phyloP scores from a whole-genome alignment of 2,113 vertebrate genomes.

The Elgaria multicarinata region DNA sequence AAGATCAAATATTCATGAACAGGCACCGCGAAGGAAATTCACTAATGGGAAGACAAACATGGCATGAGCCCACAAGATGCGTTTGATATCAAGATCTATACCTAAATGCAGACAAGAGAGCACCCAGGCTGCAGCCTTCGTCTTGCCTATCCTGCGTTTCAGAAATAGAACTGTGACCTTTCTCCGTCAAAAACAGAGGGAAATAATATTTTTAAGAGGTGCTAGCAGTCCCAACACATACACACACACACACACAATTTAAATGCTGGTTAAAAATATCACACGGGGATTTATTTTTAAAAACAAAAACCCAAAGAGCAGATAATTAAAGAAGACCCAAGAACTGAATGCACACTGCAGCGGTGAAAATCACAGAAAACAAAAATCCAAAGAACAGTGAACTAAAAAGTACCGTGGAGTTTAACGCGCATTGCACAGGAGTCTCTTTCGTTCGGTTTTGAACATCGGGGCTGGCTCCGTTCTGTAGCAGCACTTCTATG shows the following conservation, averaged over 20 bases:
- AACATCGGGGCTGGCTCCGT: constrained; percentile 84
- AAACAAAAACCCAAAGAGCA: background rate
- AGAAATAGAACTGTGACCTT: background rate
- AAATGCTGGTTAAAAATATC: background rate
- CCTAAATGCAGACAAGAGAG: constrained; percentile 12
- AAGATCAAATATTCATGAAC: constrained; percentile 27
- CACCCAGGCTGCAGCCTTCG: background rate
- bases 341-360: constrained; percentile 89
- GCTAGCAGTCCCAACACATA: too few species aligned
- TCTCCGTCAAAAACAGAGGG: background rate
- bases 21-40: constrained; percentile 24
- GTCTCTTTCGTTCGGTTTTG: constrained; percentile 89
- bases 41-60: background rate
- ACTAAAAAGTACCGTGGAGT: constrained; percentile 87
- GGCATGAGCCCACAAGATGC: constrained; percentile 16
- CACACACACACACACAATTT: too few species aligned
- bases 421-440: constrained; percentile 88
- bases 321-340: constrained; percentile 76
- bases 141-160: constrained; percentile 56
- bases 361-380: too few species aligned
- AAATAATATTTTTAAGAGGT: background rate
- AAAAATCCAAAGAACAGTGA: background rate
- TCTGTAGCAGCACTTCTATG: constrained; percentile 92
- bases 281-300: background rate
- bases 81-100: background rate